A percentile compares a stretch with the other conserved stretches of the same genome.
Conservation (phyloP, 2,888 invertebrate species). For the Drosophila picticornis region DNA sequence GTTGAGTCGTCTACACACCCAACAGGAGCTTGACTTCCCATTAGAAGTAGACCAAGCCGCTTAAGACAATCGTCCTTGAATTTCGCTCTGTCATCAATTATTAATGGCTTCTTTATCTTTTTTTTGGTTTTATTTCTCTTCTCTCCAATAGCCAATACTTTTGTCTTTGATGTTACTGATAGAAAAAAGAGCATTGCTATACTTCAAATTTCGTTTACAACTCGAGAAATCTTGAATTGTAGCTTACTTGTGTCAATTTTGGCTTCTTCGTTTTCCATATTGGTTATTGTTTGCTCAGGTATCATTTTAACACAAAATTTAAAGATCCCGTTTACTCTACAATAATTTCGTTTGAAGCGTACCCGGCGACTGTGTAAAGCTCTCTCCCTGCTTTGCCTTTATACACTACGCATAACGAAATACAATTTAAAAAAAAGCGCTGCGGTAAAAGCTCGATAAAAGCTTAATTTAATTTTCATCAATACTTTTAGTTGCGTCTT, state of each 20-base stretch:
- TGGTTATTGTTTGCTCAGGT: not conserved
- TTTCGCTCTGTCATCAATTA: not conserved
- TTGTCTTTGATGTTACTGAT: not conserved
- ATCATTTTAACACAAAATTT: not conserved
- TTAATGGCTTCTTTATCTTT: not conserved
- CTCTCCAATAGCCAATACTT: constrained; percentile 3
- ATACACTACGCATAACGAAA: not conserved
- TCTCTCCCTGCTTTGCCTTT: not conserved
- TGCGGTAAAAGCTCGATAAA: not conserved
- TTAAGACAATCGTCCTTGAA: not conserved
- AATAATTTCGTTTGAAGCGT: not conserved
- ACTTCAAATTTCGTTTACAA: not conserved
- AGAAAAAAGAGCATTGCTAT: not conserved
- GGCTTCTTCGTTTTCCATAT: not conserved
- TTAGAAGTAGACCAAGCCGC: not conserved
- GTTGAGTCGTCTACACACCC: no score
- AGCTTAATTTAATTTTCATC: not conserved
- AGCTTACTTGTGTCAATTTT: not conserved
- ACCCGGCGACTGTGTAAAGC: not conserved
- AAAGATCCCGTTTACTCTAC: no score
- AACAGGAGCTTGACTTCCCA: not conserved
- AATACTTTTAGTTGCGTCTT: not conserved
- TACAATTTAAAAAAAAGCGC: not conserved
- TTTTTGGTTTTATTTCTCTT: no score
- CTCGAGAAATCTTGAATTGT: not conserved